Conservation (phyloP, 2,888 invertebrate species). For the Agapostemon virescens region DNA sequence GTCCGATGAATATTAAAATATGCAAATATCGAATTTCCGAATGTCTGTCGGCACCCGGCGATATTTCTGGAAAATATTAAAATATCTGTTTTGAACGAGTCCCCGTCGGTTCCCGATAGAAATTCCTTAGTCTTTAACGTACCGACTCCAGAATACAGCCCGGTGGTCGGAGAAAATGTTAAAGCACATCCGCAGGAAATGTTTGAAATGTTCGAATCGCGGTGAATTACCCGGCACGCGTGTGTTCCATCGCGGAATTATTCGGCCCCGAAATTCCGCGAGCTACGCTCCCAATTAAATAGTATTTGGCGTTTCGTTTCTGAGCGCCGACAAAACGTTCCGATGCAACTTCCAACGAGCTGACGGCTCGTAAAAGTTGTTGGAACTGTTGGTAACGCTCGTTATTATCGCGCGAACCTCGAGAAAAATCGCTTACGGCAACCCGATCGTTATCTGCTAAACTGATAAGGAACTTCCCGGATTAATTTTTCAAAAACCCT, state of each 20-base stretch:
- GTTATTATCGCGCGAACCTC: constrained; percentile 39
- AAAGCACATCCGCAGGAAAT: not conserved
- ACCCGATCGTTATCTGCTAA: not conserved
- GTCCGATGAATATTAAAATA: not conserved
- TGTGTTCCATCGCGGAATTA: constrained; percentile 42
- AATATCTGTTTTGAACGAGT: not conserved
- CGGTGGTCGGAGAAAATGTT: not conserved
- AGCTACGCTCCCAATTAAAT: constrained; percentile 15
- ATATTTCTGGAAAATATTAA: not conserved
- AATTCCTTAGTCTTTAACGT: not conserved
- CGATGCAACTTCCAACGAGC: constrained; percentile 51
- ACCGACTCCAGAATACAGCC: not conserved
- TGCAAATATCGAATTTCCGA: not conserved
- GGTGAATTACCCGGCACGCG: constrained; percentile 25
- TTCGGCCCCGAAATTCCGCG: constrained; percentile 35
- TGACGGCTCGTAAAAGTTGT: constrained; percentile 50
- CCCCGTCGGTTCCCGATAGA: not conserved
- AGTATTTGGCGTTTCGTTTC: constrained; percentile 33
- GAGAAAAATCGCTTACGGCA: constrained; percentile 17
- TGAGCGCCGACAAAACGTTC: constrained; percentile 35
- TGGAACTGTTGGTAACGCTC: constrained; percentile 17
- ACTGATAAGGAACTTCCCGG: not conserved
- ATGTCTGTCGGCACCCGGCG: not conserved
- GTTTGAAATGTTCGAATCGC: constrained; percentile 19
- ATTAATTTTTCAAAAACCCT: not conserved